Base-by-base conservation (phyloP, 1,140 invertebrate species). In the Kradibia gibbosae region DNA sequence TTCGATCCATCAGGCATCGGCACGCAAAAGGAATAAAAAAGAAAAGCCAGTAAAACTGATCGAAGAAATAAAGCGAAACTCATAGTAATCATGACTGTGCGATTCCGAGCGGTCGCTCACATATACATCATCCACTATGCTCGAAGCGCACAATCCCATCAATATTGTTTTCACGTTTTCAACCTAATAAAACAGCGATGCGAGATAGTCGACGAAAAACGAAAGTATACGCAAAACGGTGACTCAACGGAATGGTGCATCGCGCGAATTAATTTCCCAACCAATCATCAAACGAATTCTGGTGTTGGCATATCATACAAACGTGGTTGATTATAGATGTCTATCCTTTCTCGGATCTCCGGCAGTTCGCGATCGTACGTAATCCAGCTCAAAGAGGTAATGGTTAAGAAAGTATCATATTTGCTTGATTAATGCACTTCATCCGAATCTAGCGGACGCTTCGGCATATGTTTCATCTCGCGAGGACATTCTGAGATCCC, bases 351-450 rank as follows among this genome's bases (percentile, higher is more conserved):
- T 28, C 34, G 2, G 8, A 17, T 10, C 62, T 65, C 28, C 13
- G 13, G 3, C 62, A 17, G 17, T 5, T 45, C 42, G 42, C 13
- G 42, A 13, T 8, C 42, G 42, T 13, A 45, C 42, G 42, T 28
- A 25, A 65, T 53, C 20, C 65, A 13, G 31, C 8, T n/a, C 20
- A 31, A 0, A 48, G 76, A 48, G 62, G 57, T 76, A 86, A 86
- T 83, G 85, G 80, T 86, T 87, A 86, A 87, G 84, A 83, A 83
- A 67, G 84, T 82, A 84, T 85, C 84, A 80, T 84, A 78, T 60
- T 22, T 78, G 76, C 79, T 86, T 86, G 85, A 87, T 87, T 86
- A 86, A 87, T 86, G 85, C 84, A 84, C 82, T 82, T 84, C 78
- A 83, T 79, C 75, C 85, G 70, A 53, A 70, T 84, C 78, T 73